Base-by-base conservation (phyloP, 2,888 invertebrate species). In the Sminthurides aquaticus region DNA sequence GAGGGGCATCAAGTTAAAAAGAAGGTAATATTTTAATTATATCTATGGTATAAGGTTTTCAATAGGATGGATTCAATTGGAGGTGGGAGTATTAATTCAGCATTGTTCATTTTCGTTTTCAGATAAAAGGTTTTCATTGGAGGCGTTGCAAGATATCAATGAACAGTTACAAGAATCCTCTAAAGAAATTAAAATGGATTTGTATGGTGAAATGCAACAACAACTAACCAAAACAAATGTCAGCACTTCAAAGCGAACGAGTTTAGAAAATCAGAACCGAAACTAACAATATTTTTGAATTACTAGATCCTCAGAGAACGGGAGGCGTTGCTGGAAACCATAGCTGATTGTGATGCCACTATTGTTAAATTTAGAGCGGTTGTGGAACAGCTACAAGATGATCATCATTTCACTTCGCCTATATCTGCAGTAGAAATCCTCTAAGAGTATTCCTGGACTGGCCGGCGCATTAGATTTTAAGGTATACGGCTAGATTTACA, bases 121-220 rank as follows among this genome's bases (percentile, higher is more conserved):
- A n/a, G n/a, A n/a, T n/a, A n/a, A n/a, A n/a, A n/a, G n/a, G n/a
- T n/a, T n/a, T n/a, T n/a, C n/a, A n/a, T 80, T 97, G 74, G 95
- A 91, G 79, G 91, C 90, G 1, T 79, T 92, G 18, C 90, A 91
- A 62, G 96, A 97, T 75, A 92, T 98, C 79, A 97, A 98, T 78
- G 98, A 99, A 77, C 97, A 99, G 80, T 81, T 99, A 67, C 93
- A 95, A 72, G 94, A 97, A 79, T 90, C 91, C 71, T 91, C 94
- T 74, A 86, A 93, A 58, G 97, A 98, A 79, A 81, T 92, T 55
- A 98, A 99, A 79, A 84, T 92, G 79, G 98, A 98, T 78, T 82
- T 99, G 64, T 84, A 96, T n/a, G 96, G 97, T 79, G 97, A 98
- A 79, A 79, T 98, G 64, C 98, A 99, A 79, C 83, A 94, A 82